A percentile compares a stretch with the other conserved stretches of the same genome.
phyloP scores from a whole-genome alignment of 1,140 invertebrate species.

The Palaemon carinicauda region DNA sequence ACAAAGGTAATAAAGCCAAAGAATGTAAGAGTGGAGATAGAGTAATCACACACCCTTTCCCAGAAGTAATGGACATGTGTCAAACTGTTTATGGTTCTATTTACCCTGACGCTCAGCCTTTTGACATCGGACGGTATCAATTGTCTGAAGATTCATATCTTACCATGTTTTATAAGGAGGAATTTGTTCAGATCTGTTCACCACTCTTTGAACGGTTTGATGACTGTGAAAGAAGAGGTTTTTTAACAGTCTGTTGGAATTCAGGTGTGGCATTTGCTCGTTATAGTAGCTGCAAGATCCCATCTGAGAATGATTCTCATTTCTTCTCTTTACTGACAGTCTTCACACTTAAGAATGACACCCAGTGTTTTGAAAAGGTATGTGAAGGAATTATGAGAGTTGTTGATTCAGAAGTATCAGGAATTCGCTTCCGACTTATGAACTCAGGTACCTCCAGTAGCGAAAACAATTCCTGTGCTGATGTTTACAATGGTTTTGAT shows the following conservation, averaged over 20 bases:
- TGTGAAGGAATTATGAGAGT: neutral
- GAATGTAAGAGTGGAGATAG: neutral
- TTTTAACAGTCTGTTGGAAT: neutral
- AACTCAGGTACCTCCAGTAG: neutral
- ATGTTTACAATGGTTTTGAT: neutral
- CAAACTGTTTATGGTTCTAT: neutral
- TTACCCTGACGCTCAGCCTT: neutral
- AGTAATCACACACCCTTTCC: neutral
- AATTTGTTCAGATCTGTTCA: neutral
- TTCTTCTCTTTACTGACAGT: neutral
- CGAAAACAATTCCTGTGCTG: neutral
- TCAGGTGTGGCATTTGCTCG: neutral
- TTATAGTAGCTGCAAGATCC: neutral
- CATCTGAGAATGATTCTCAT: neutral
- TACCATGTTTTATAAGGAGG: neutral
- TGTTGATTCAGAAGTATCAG: neutral
- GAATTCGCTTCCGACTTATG: neutral
- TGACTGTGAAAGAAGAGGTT: neutral
- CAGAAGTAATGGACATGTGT: neutral
- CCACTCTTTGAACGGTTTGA: constrained; percentile 11
- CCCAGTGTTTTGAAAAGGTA: neutral
- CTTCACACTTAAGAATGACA: neutral
- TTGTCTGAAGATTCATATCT: neutral
- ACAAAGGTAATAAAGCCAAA: neutral
- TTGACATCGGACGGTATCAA: neutral